Percentiles rank a stretch among this genome's conserved stretches.
Conservation (phyloP, 35 echinoderm and acorn worm species). For the Ophiothrix spiculata region DNA sequence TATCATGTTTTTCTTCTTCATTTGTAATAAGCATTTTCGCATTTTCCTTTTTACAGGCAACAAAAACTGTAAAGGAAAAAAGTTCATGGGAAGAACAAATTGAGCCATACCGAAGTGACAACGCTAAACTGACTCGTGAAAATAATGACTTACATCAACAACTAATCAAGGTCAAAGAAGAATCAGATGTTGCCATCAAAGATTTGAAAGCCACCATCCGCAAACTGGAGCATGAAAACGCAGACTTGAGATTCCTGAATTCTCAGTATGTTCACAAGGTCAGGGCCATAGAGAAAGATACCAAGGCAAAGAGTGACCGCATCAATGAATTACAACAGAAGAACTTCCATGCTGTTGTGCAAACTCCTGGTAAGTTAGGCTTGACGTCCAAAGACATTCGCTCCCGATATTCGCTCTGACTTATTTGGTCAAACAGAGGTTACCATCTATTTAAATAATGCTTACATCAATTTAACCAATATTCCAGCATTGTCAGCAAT, state of each 20-base stretch:
- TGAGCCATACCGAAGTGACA: constrained; percentile 92
- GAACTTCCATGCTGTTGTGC: constrained; percentile 95
- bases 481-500: no score
- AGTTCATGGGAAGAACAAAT: constrained; percentile 54
- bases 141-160: constrained; percentile 94
- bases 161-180: constrained; percentile 70
- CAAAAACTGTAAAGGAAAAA: constrained; percentile 47
- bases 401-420: no score
- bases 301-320: constrained; percentile 71
- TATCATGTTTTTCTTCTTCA: no score
- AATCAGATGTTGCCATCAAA: constrained; percentile 63
- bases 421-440: no score
- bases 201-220: constrained; percentile 66
- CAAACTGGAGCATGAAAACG: constrained; percentile 94
- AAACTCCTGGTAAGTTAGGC: constrained; percentile 82
- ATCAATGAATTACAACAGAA: constrained; percentile 89
- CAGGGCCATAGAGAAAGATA: constrained; percentile 67
- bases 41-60: constrained; percentile 60
- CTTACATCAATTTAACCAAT: no score
- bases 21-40: no score
- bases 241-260: constrained; percentile 88
- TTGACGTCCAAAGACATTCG: no score
- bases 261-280: constrained; percentile 98
- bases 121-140: constrained; percentile 76
- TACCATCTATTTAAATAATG: no score